phyloP scores from a whole-genome alignment of 2,797 vertebrate genomes.

The Rallus crepitans region DNA sequence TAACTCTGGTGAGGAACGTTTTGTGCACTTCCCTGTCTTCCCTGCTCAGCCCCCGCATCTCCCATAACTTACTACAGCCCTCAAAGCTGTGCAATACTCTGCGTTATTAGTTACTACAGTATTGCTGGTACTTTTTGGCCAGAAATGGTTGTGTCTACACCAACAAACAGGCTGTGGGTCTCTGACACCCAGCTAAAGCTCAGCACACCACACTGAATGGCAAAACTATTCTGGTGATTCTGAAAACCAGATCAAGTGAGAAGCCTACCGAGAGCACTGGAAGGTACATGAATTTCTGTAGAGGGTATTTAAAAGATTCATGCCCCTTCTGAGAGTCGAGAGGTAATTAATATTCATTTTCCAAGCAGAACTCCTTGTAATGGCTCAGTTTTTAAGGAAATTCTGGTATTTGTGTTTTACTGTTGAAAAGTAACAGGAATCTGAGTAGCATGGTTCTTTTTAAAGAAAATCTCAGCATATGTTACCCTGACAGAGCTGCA shows the following conservation, averaged over 20 bases:
- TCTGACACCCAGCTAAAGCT: not conserved
- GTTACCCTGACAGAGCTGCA: not conserved
- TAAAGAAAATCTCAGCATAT: not conserved
- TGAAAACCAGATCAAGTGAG: not conserved
- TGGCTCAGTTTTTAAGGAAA: not conserved
- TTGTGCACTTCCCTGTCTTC: not conserved
- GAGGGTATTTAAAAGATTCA: not conserved
- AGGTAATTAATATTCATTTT: not conserved
- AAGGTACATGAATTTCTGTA: not conserved
- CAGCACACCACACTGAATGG: not conserved
- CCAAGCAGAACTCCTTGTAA: not conserved
- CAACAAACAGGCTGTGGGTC: accelerated
- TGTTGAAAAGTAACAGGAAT: not conserved
- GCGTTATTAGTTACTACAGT: not conserved
- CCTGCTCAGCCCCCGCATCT: not conserved
- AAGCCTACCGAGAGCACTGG: not conserved
- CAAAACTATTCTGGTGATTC: not conserved
- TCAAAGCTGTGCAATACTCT: not conserved
- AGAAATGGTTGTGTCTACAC: not conserved
- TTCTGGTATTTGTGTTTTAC: not conserved
- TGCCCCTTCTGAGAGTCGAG: not conserved
- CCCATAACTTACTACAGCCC: not conserved
- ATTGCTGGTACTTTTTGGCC: not conserved
- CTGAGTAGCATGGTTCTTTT: not conserved
- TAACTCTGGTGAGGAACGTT: not conserved